Evolutionary conservation across 2,797 vertebrate species (phyloP), one percentile per base, ranked within the genome.

Genomic region (Alcedo quadribrachys): DNA sequence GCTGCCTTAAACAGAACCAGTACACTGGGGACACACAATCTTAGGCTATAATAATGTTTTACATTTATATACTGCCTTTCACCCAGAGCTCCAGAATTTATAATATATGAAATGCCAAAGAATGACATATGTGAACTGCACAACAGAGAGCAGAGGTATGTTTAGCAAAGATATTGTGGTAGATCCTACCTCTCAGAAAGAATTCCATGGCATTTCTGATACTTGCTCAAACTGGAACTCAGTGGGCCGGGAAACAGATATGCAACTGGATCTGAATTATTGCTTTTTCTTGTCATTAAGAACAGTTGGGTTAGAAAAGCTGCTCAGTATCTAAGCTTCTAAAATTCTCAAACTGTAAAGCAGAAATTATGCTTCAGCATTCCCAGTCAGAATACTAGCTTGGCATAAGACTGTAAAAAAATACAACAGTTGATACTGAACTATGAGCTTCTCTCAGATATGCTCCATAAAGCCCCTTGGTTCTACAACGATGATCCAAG

Each of bases 51-150:
- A 84, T 60, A 40, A 81, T 55, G 75, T 80, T 95, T 91, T 86
- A 94, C 40, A 88, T 81, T 92, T 87, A 87, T 81, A 76, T 15
- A 79, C 76, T 73, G 81, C 58, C 75, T 94, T 85, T 71, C 81
- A 94, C 42, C 42, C 54, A 55, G 46, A 69, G 70, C 78, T 69
- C 43, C 53, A 76, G 71, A 54, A 92, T 71, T 40, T 4, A 40
- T 63, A 88, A 88, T 10, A 61, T 8, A 27, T 2, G 4, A 77
- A 82, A 75, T 33, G 61, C 54, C 81, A 74, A 82, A 51, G 71
- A 88, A 80, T 62, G 84, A 77, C 61, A 95, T 79, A 91, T 27
- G 61, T 78, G 68, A 93, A 70, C 40, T 46, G 57, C 57, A 68
- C 50, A 87, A 17, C 8, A 62, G 77, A 87, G 51, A 81, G 42